Evolutionary conservation across 2,888 invertebrate species (phyloP).

Genomic region (Acrocyrtus sp.): DNA sequence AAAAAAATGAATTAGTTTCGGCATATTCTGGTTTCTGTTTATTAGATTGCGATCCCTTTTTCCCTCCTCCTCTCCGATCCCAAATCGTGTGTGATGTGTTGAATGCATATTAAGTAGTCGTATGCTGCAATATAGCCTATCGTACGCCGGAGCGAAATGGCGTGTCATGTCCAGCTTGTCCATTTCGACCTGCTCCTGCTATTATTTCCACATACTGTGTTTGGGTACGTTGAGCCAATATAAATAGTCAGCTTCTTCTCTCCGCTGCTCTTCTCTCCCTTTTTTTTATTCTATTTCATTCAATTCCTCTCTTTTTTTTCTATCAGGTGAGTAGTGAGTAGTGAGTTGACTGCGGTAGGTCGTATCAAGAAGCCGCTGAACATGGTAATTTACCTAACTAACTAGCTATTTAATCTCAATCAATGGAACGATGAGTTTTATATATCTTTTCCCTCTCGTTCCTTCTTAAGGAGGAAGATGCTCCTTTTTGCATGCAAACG

Average conservation of each 20-base stretch:
- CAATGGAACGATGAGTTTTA: slow-evolving; percentile 53
- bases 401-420: slow-evolving; percentile 56
- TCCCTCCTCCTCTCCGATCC: neutral
- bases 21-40: neutral
- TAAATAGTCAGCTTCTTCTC: too few relatives aligned
- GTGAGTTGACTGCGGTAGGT: slow-evolving; percentile 56
- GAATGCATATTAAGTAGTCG: slow-evolving; percentile 4
- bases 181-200: too few relatives aligned
- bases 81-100: neutral
- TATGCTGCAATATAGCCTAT: too few relatives aligned
- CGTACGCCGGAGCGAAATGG: too few relatives aligned
- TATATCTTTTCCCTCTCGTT: too few relatives aligned
- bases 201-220: too few relatives aligned
- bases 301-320: slow-evolving; percentile 20
- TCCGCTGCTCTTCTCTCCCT: neutral
- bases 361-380: slow-evolving; percentile 56
- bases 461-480: slow-evolving; percentile 12
- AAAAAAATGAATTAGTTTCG: neutral
- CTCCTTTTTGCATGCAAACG: slow-evolving; percentile 22
- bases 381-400: slow-evolving; percentile 55
- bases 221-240: too few relatives aligned
- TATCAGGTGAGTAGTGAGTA: slow-evolving; percentile 47
- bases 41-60: neutral
- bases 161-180: too few relatives aligned
- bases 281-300: neutral